Evolutionary conservation across 53 echinoderm and acorn worm genomes (phyloP), one percentile per base, ranked within the genome.

Genomic region (Mesocentrotus franciscanus): DNA sequence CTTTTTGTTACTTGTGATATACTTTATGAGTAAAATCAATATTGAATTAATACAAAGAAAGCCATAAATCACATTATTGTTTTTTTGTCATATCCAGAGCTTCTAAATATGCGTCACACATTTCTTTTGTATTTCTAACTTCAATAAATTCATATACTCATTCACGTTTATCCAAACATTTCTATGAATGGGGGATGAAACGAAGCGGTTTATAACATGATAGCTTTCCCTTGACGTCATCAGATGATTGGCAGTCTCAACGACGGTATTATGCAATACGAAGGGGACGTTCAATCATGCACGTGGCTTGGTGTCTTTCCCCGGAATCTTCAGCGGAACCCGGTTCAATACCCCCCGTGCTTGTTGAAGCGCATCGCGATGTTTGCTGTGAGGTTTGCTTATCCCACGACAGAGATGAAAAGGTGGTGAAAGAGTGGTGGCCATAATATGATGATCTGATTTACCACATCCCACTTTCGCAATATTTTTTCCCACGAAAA

Each of bases 391-490:
- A 27, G 85, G 85, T 85, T 42, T 84, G 18, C 49, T 84, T 84
- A 87, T 58, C 58, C 87, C 58, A 57, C 87, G 58, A 10, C 58
- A 58, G 39, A 33, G 87, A 87, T 87, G 59, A 87, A 39, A 87
- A 58, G 11, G 59, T 87, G 87, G 29, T 87, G 87, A 87, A 42
- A 58, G 87, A 87, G 58, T 58, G n/a, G 58, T 1, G 87, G 20
- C n/a, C 18, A 58, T 26, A 57, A 57, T 87, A 29, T 57, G 87
- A 87, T 27, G 18, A 87, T 87, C 15, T 87, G 87, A 87, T 87
- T 87, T 27, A 87, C 87, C 87, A 87, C 87, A n/a, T 87, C 87
- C 87, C 26, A 87, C 59, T 87, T 87, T 87, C 87, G 87, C 87
- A 87, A 87, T 87, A 26, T 29, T 8, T 49, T 84, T 58, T 58